Conservation (phyloP, 2,888 invertebrate species). For the Tenodera sinensis region DNA sequence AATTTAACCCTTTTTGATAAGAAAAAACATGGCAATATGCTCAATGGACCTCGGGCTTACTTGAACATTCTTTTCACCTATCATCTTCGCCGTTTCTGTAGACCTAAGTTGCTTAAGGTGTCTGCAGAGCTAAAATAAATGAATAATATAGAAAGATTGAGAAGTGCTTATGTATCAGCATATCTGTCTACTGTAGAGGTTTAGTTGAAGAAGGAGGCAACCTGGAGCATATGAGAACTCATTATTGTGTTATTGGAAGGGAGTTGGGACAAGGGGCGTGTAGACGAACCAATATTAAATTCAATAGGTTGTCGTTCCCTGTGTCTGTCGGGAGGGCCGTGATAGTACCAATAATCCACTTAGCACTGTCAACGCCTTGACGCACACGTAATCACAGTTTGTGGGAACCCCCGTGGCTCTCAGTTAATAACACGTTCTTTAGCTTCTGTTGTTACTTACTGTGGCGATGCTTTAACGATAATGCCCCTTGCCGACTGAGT, state of each 20-base stretch:
- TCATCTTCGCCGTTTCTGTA: too few relatives aligned
- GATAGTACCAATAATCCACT: slow-evolving; percentile 13
- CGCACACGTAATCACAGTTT: not conserved
- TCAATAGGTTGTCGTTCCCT: slow-evolving; percentile 1
- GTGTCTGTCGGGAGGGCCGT: not conserved
- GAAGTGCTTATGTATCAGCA: not conserved
- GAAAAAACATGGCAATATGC: too few relatives aligned
- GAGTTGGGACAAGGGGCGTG: not conserved
- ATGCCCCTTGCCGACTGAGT: too few relatives aligned
- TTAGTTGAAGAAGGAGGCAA: too few relatives aligned
- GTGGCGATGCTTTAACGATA: too few relatives aligned
- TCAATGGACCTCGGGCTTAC: too few relatives aligned
- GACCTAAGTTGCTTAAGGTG: too few relatives aligned
- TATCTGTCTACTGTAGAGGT: not conserved
- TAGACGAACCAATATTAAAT: slow-evolving; percentile 3
- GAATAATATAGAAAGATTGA: too few relatives aligned
- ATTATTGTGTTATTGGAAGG: not conserved
- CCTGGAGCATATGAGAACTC: not conserved
- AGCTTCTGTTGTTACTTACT: not conserved
- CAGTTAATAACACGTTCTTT: not conserved
- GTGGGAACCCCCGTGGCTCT: not conserved
- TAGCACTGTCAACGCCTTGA: not conserved
- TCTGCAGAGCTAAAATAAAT: too few relatives aligned
- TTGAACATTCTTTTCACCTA: too few relatives aligned
- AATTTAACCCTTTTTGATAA: too few relatives aligned